Percentiles rank a stretch among this genome's conserved stretches.
phyloP scores from a whole-genome alignment of 2,113 vertebrate genomes.

The Mus pahari region DNA sequence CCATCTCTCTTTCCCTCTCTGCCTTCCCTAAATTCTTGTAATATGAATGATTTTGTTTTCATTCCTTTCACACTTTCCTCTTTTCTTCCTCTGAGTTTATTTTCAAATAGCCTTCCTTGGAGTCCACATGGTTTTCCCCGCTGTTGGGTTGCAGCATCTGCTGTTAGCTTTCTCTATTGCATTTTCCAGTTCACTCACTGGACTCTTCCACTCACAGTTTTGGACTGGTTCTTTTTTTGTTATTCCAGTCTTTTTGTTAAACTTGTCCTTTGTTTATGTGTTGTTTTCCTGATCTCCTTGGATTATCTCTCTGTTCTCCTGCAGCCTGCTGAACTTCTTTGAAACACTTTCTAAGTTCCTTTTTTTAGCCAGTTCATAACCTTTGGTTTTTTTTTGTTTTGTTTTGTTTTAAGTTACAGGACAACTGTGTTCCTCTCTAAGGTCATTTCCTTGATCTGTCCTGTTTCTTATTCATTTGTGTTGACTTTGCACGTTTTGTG shows the following conservation, averaged over 20 bases:
- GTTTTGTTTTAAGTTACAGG: background rate
- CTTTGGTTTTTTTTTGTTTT: background rate
- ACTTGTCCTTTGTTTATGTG: background rate
- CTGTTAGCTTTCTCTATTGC: background rate
- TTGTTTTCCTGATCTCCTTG: background rate
- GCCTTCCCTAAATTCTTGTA: background rate
- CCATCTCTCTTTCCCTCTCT: background rate
- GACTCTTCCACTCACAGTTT: background rate
- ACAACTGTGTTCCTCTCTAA: background rate
- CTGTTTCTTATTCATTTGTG: background rate
- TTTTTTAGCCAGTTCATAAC: background rate
- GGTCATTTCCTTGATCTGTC: background rate
- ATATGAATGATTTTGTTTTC: background rate
- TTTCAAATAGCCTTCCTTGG: background rate
- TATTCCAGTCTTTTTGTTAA: background rate
- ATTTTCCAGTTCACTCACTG: background rate
- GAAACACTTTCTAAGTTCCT: background rate
- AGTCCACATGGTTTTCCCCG: background rate
- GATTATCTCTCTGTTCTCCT: background rate
- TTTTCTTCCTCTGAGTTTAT: background rate
- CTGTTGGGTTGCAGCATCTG: background rate
- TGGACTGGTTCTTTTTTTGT: background rate
- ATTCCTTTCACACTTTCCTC: background rate
- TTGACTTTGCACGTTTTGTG: background rate
- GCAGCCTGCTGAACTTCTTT: background rate